Conservation (phyloP, 2,888 invertebrate genomes). For the Nowickia ferox region DNA sequence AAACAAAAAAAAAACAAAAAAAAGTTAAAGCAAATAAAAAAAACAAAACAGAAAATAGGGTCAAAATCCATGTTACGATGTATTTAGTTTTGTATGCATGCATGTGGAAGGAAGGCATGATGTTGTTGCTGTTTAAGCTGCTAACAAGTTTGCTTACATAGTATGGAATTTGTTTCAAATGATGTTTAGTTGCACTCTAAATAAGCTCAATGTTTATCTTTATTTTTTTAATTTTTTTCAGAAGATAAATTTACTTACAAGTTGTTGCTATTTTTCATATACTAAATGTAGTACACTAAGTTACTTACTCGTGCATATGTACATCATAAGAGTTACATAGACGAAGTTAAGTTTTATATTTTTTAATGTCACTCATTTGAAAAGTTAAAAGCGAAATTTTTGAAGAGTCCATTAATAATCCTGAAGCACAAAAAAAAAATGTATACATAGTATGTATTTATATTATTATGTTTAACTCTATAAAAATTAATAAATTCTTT, state of each 20-base stretch:
- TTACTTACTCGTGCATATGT: not conserved
- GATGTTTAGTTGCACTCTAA: constrained; percentile 68
- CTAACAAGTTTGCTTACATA: constrained; percentile 72
- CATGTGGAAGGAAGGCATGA: constrained; percentile 62
- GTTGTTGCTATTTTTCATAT: not conserved
- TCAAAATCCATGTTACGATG: constrained; percentile 71
- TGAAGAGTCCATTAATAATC: not conserved
- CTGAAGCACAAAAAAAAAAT: too few relatives aligned
- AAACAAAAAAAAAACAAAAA: not conserved
- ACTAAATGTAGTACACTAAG: not conserved
- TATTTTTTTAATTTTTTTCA: not conserved
- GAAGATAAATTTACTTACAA: constrained; percentile 24
- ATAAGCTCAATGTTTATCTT: constrained; percentile 28
- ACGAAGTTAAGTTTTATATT: not conserved
- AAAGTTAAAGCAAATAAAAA: not conserved
- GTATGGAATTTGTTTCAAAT: constrained; percentile 70
- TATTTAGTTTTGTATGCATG: constrained; percentile 61
- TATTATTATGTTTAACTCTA: too few relatives aligned
- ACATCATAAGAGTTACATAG: not conserved
- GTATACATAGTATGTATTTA: too few relatives aligned
- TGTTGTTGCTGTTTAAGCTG: constrained; percentile 59
- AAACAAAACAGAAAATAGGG: constrained; percentile 64
- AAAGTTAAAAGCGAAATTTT: not conserved
- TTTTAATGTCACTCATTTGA: constrained; percentile 1
- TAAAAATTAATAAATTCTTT: too few relatives aligned